phyloP scores from a whole-genome alignment of 2,113 vertebrate species.

The Ascaphus truei region DNA sequence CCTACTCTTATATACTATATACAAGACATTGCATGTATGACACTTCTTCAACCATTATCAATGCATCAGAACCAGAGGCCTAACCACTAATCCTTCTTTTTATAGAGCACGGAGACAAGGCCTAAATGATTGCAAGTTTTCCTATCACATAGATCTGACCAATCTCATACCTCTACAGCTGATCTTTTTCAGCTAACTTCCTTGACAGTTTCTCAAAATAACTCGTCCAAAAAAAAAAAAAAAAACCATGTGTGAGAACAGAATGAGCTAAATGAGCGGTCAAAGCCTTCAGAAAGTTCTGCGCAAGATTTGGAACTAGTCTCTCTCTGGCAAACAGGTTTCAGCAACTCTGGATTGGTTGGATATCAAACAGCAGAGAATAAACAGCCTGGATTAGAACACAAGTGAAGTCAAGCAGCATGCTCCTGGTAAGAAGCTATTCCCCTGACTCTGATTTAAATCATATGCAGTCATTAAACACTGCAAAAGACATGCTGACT shows the following conservation, averaged over 20 bases:
- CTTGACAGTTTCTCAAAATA: constrained; percentile 24
- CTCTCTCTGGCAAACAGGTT: constrained; percentile 34
- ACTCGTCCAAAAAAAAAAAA: not conserved
- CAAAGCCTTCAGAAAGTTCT: constrained; percentile 18
- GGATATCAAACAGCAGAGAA: constrained; percentile 21
- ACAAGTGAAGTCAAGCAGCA: constrained; percentile 21
- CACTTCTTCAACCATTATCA: not conserved
- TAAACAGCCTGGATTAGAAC: constrained; percentile 32
- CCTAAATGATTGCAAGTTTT: not conserved
- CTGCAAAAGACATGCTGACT: constrained; percentile 20
- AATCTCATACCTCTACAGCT: no score
- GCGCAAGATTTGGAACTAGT: constrained; percentile 10
- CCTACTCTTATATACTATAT: no score
- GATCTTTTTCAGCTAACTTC: constrained; percentile 19
- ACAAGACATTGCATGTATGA: not conserved
- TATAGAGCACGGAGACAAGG: no score
- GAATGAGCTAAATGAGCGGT: not conserved
- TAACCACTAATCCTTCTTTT: not conserved
- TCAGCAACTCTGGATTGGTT: constrained; percentile 12
- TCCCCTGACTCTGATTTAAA: constrained; percentile 13
- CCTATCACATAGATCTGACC: not conserved
- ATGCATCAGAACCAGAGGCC: not conserved
- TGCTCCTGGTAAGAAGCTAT: constrained; percentile 24
- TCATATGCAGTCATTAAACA: constrained; percentile 15
- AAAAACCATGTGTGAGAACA: not conserved